Percentiles rank a stretch among this genome's conserved stretches.
phyloP scores from a whole-genome alignment of 2,888 invertebrate genomes.

The Caenorhabditis drosophilae region DNA sequence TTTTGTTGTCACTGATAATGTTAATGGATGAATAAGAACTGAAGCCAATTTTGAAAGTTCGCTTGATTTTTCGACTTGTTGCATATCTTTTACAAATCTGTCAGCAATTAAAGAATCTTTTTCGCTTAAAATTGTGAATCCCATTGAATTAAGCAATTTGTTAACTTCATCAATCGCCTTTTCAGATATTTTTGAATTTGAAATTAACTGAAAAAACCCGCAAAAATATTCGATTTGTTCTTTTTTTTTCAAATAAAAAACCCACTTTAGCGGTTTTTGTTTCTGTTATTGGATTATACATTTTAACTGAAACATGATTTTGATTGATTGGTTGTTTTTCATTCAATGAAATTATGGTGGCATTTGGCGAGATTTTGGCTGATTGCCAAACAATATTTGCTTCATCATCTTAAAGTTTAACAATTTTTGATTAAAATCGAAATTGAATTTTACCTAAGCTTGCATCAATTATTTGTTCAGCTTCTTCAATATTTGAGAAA shows the following conservation, averaged over 20 bases:
- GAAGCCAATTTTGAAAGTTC: constrained; percentile 28
- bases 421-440: not conserved
- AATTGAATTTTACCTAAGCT: constrained; percentile 3
- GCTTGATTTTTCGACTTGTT: constrained; percentile 32
- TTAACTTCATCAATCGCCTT: constrained; percentile 23
- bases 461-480: constrained; percentile 37
- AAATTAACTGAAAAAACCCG: constrained; percentile 21
- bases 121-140: constrained; percentile 35
- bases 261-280: constrained; percentile 36
- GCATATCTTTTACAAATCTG: constrained; percentile 20
- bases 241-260: not conserved
- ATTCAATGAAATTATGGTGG: constrained; percentile 36
- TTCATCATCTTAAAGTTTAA: constrained; percentile 20
- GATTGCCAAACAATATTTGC: constrained; percentile 21
- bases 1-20: constrained; percentile 3
- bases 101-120: constrained; percentile 38
- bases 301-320: constrained; percentile 36
- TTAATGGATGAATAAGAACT: constrained; percentile 27
- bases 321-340: constrained; percentile 33
- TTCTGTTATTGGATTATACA: constrained; percentile 36
- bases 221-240: not conserved
- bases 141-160: constrained; percentile 25
- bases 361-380: constrained; percentile 25
- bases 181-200: constrained; percentile 22
- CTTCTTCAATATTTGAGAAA: constrained; percentile 27